phyloP scores from a whole-genome alignment of 2,888 invertebrate species.

The Scotopteryx bipunctaria region DNA sequence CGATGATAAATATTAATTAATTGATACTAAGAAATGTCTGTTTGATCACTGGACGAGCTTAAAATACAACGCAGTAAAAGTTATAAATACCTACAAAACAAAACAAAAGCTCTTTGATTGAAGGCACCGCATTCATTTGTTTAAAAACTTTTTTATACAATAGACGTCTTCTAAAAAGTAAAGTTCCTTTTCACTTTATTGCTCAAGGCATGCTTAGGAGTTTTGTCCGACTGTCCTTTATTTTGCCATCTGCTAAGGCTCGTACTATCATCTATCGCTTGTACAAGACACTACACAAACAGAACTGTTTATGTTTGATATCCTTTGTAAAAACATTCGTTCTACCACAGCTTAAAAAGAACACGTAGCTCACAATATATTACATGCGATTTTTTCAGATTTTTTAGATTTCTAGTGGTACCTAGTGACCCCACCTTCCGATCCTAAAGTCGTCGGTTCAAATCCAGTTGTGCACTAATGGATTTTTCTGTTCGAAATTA shows the following conservation, averaged over 20 bases:
- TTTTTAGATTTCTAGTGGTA: too few species aligned
- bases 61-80: not conserved
- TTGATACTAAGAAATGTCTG: slow-evolving; percentile 8
- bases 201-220: too few species aligned
- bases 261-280: not conserved
- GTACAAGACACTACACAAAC: slow-evolving; percentile 8
- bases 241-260: too few species aligned
- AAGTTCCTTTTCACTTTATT: too few species aligned
- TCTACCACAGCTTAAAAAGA: not conserved
- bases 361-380: not conserved
- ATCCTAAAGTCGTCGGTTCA: too few species aligned
- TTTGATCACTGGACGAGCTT: slow-evolving; percentile 9
- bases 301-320: slow-evolving; percentile 35
- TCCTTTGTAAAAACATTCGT: slow-evolving; percentile 29
- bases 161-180: too few species aligned
- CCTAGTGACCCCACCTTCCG: too few species aligned
- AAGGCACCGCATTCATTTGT: not conserved
- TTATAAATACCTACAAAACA: not conserved
- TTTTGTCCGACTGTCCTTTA: too few species aligned
- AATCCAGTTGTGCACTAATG: too few species aligned
- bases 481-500: too few species aligned
- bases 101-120: not conserved
- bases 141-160: not conserved
- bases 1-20: too few species aligned
- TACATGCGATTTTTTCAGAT: too few species aligned